Conservation (phyloP, 2,888 invertebrate genomes). For the Ectemnius lituratus region DNA sequence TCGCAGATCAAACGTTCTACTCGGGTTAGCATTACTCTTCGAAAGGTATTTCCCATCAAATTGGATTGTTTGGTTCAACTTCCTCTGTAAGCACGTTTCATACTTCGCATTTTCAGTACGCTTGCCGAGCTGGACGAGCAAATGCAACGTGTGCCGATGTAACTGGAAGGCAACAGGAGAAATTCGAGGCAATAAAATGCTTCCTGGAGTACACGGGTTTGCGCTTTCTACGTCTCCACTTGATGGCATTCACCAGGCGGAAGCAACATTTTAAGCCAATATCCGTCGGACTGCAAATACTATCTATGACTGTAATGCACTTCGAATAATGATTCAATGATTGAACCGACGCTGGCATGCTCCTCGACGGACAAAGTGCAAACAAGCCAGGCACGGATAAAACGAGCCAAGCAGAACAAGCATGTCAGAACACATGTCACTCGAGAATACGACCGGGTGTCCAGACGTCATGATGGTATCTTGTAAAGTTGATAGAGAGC, state of each 20-base stretch:
- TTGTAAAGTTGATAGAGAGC: slow-evolving; percentile 38
- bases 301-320: not conserved
- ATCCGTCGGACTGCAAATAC: not conserved
- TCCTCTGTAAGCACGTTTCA: slow-evolving; percentile 35
- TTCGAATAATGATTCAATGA: not conserved
- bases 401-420: not conserved
- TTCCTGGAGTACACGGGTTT: not conserved
- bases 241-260: not conserved
- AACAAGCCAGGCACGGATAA: not conserved
- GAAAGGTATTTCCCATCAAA: slow-evolving; percentile 16
- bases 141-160: slow-evolving; percentile 18
- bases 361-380: not conserved
- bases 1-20: too few species aligned
- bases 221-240: not conserved
- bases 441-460: slow-evolving; percentile 28
- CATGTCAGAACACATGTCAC: slow-evolving; percentile 21
- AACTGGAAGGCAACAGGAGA: slow-evolving; percentile 19
- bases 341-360: not conserved
- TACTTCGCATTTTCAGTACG: slow-evolving; percentile 26
- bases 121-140: slow-evolving; percentile 33
- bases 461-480: slow-evolving; percentile 36
- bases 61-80: slow-evolving; percentile 33
- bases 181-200: not conserved
- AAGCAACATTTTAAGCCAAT: not conserved
- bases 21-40: slow-evolving; percentile 3